Evolutionary conservation across 1,140 invertebrate genomes (phyloP), one percentile per base, ranked within the genome.

Genomic region (Galleria mellonella): DNA sequence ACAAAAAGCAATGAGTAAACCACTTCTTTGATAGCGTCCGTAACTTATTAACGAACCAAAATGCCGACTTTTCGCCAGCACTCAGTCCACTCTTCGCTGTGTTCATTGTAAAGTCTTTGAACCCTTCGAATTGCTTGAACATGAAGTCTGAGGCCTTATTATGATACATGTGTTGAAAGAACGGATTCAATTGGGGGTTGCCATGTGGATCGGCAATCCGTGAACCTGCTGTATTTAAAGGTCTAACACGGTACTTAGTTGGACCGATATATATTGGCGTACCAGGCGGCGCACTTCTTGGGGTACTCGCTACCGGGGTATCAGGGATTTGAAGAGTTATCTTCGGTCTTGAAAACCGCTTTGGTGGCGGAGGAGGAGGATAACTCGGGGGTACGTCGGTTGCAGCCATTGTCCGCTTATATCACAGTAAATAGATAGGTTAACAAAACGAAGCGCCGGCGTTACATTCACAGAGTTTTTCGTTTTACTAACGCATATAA

Each of bases 1-100:
- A 89, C 44, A 97, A 88, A 74, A 96, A 95, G 28, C 95, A 90
- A 84, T 97, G 95, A 6, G 94, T 96, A 73, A 96, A 96, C 94
- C 94, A 96, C 51, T 90, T 90, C 59, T 90, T 92, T 0, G 94
- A 96, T 88, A 91, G 91, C 9, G 89, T 84, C 69, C 91, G 91
- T 32, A 94, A 79, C 83, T 93, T 95, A 49, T 91, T 91, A 64
- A 94, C 94, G 36, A 94, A 76, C 89, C 93, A 94, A 62, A 91
- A 93, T 0, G 92, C 92, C 48, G 90, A 90, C 69, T 94, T 95
- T 77, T 96, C 94, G 10, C 94, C 94, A 14, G 91, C 89, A 73
- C 92, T 94, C 46, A 96, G 81, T 12, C 94, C 93, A 6, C 92
- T 92, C 64, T 93, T 94, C 5, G 90, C 90, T 2, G 89, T 89